A percentile compares a stretch with the other conserved stretches of the same genome.
Evolutionary conservation across 2,113 vertebrate species (phyloP).

Genomic region (Tragelaphus scriptus): DNA sequence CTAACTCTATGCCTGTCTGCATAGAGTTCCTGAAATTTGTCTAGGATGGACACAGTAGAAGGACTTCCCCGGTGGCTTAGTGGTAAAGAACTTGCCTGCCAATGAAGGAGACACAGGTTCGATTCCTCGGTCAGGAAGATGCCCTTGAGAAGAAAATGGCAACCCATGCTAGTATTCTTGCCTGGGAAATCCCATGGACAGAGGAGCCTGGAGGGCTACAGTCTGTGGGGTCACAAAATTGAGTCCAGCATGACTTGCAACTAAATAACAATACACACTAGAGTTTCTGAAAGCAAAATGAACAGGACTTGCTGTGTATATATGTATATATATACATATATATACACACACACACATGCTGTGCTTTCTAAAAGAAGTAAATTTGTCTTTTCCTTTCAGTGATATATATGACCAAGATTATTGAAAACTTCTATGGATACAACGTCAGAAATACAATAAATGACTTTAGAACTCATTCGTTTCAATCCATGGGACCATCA

Average conservation of each 20-base stretch:
- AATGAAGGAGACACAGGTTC: background rate
- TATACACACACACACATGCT: background rate
- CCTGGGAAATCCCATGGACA: background rate
- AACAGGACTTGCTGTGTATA: background rate
- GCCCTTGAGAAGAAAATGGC: background rate
- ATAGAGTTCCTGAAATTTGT: background rate
- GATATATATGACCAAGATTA: background rate
- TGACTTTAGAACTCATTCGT: background rate
- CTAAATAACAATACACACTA: background rate
- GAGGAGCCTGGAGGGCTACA: background rate
- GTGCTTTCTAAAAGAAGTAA: background rate
- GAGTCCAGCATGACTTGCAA: background rate
- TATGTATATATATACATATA: background rate
- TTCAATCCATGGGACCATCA: background rate
- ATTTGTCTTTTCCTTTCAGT: conserved; percentile 34
- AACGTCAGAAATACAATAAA: background rate
- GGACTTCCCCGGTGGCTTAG: background rate
- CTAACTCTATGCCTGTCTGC: background rate
- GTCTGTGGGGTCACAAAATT: background rate
- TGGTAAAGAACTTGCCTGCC: background rate
- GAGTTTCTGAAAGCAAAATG: background rate
- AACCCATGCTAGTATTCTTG: background rate
- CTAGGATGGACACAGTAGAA: background rate
- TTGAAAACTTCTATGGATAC: background rate
- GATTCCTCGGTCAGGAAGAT: background rate